A percentile compares a stretch with the other conserved stretches of the same genome.
Conservation (phyloP, 1,140 invertebrate species). For the Melipona quadrifasciata region DNA sequence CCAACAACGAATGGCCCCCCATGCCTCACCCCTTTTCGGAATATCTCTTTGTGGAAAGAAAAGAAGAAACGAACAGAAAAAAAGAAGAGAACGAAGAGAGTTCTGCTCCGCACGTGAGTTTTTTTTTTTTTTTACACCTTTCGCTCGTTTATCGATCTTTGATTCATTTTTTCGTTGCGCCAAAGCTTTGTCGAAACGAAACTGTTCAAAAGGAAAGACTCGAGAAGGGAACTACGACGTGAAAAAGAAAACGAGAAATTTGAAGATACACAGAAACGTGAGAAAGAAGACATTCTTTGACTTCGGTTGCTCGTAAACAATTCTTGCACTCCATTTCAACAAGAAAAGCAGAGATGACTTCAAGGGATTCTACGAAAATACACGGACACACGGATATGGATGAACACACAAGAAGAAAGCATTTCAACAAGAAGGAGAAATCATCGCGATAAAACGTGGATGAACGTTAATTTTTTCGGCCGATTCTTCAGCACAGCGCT, state of each 20-base stretch:
- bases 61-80: neutral
- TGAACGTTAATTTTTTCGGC: constrained; percentile 38
- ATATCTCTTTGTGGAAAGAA: constrained; percentile 55
- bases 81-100: constrained; percentile 1
- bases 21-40: constrained; percentile 54
- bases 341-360: neutral
- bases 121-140: constrained; percentile 30
- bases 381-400: constrained; percentile 51
- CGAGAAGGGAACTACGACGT: constrained; percentile 4
- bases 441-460: neutral
- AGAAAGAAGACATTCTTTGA: constrained; percentile 62
- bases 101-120: constrained; percentile 59
- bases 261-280: constrained; percentile 21
- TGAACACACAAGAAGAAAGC: neutral
- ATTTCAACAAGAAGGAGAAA: neutral
- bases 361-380: neutral
- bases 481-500: constrained; percentile 56
- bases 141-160: constrained; percentile 56
- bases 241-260: constrained; percentile 8
- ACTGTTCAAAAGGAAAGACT: neutral
- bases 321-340: constrained; percentile 31
- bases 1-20: constrained; percentile 29
- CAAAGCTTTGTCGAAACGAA: constrained; percentile 14
- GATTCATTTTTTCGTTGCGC: constrained; percentile 48
- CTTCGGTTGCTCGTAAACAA: constrained; percentile 63